Percentiles rank a stretch among this genome's conserved stretches.
phyloP scores from a whole-genome alignment of 2,113 vertebrate species.

The Rallus limicola region DNA sequence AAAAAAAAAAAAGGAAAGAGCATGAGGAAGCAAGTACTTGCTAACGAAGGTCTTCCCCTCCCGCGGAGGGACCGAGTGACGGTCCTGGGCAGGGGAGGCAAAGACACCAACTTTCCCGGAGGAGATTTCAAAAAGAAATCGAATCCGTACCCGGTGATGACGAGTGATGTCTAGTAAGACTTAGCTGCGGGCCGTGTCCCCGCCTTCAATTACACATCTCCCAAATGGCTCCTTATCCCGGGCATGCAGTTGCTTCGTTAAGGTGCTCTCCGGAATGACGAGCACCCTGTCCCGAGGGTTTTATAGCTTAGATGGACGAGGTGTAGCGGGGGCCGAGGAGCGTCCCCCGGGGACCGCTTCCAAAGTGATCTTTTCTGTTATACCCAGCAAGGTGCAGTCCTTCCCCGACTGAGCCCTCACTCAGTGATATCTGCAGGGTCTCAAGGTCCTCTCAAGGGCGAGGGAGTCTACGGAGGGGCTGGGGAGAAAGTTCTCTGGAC shows the following conservation, averaged over 20 bases:
- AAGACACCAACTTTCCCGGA: not conserved
- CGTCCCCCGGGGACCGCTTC: fast-evolving
- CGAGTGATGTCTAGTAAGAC: not conserved
- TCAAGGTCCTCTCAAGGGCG: not conserved
- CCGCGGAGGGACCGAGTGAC: not conserved
- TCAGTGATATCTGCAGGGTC: not conserved
- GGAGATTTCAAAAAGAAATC: not conserved
- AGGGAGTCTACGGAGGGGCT: not conserved
- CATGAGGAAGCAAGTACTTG: not conserved
- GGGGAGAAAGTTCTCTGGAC: fast-evolving
- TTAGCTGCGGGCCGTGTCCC: not conserved
- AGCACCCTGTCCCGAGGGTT: not conserved
- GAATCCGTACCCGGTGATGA: fast-evolving
- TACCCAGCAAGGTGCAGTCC: fast-evolving
- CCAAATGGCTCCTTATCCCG: fast-evolving
- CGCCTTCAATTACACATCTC: not conserved
- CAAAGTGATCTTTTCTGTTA: not conserved
- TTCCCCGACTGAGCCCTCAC: not conserved
- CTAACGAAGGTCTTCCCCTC: not conserved
- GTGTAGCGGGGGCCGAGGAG: fast-evolving
- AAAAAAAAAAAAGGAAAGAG: too few species aligned
- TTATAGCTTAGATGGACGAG: not conserved
- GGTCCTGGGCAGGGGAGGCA: not conserved
- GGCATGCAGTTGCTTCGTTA: fast-evolving
- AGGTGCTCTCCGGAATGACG: fast-evolving